Evolutionary conservation across 2,113 vertebrate species (phyloP).

Genomic region (Macroglossus sobrinus): DNA sequence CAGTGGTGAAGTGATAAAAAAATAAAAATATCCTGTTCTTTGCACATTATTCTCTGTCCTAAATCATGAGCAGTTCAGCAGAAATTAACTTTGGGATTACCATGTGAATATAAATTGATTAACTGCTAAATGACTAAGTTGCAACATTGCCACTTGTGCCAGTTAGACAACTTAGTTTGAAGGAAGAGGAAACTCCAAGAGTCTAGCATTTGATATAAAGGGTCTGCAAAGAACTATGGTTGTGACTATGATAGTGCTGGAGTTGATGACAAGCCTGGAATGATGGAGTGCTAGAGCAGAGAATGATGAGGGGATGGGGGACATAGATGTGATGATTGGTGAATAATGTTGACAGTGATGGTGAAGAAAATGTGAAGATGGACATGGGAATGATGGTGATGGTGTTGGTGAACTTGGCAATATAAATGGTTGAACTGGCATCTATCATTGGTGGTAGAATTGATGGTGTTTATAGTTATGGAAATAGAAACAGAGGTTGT

Average conservation of each 20-base stretch:
- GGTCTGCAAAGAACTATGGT: neutral
- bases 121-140: neutral
- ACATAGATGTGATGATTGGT: neutral
- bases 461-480: neutral
- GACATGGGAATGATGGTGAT: neutral
- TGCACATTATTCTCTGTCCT: neutral
- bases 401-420: neutral
- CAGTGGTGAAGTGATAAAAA: neutral
- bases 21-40: neutral
- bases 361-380: neutral
- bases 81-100: neutral
- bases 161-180: neutral
- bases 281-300: too few relatives aligned
- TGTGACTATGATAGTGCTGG: neutral
- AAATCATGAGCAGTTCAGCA: neutral
- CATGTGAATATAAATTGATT: neutral
- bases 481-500: neutral
- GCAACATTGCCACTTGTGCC: neutral
- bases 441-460: neutral
- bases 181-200: neutral
- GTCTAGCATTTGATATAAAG: neutral
- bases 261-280: neutral
- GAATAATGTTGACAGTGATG: neutral
- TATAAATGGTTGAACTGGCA: neutral
- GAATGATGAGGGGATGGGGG: neutral